These are phyloP conservation scores for Xiphorhynchus erythropygius DNA, from an alignment of 2,797 vertebrate genomes.

Conservation along the genomic window DNA sequence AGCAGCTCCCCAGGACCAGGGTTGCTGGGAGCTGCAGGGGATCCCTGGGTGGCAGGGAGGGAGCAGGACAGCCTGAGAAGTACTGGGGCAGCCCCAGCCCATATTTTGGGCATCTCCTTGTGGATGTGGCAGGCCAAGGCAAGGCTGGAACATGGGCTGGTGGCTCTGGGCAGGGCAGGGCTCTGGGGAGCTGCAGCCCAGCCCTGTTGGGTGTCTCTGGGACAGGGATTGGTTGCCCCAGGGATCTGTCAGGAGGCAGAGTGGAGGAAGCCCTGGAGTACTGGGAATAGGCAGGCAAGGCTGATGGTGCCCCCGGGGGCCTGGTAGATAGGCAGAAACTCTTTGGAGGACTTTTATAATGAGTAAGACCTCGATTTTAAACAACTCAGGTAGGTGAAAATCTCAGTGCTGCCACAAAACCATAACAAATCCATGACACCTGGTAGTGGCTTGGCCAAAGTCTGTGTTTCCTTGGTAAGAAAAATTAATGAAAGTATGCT, in stretches of 20 bases:
- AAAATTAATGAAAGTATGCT: neutral
- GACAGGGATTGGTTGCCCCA: fast-evolving
- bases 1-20: fast-evolving
- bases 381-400: neutral
- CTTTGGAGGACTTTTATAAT: neutral
- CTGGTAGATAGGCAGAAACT: neutral
- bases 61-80: fast-evolving
- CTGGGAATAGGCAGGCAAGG: neutral
- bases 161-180: no score
- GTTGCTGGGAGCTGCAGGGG: fast-evolving
- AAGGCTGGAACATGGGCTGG: neutral
- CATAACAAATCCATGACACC: neutral
- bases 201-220: fast-evolving
- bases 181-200: neutral
- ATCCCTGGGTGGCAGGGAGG: neutral
- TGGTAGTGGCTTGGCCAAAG: neutral
- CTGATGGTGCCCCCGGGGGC: fast-evolving
- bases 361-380: neutral
- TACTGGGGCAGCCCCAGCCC: neutral
- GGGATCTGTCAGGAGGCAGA: neutral
- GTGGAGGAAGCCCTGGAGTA: fast-evolving
- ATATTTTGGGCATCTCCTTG: neutral
- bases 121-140: neutral
- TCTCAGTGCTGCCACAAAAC: neutral
- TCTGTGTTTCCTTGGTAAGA: neutral